These are phyloP conservation scores for Speoplatyrhinus poulsoni DNA, from an alignment of 2,113 vertebrate genomes.

Conservation along the genomic window DNA sequence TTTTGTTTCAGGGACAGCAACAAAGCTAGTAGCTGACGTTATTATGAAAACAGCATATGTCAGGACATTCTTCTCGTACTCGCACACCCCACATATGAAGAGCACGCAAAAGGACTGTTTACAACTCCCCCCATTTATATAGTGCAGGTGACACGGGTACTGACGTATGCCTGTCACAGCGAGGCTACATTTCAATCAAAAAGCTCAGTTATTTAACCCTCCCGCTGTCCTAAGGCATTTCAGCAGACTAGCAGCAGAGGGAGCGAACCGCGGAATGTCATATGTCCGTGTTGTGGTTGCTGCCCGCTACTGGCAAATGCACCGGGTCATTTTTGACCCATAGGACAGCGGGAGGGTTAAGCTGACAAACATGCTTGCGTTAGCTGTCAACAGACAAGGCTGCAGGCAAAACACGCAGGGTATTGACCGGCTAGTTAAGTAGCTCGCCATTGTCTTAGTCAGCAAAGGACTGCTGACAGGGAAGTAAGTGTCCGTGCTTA, in stretches of 20 bases:
- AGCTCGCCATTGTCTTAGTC: constrained; percentile 61
- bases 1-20: constrained; percentile 42
- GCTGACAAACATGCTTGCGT: not conserved
- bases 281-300: too few relatives aligned
- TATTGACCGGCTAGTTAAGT: constrained; percentile 5
- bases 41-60: constrained; percentile 51
- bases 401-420: not conserved
- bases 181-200: too few relatives aligned
- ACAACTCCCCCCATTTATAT: not conserved
- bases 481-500: constrained; percentile 54
- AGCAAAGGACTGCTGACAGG: constrained; percentile 61
- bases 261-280: too few relatives aligned
- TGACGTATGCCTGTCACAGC: too few relatives aligned
- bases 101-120: not conserved
- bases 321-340: too few relatives aligned
- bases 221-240: too few relatives aligned
- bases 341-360: too few relatives aligned
- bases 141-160: not conserved
- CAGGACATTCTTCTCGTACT: constrained; percentile 51
- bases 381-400: too few relatives aligned
- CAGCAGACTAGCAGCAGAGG: too few relatives aligned
- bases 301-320: too few relatives aligned
- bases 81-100: constrained; percentile 14
- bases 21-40: constrained; percentile 35
- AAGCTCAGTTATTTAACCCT: too few relatives aligned